phyloP scores from a whole-genome alignment of 1,140 invertebrate genomes.

The Danaus melanippus region DNA sequence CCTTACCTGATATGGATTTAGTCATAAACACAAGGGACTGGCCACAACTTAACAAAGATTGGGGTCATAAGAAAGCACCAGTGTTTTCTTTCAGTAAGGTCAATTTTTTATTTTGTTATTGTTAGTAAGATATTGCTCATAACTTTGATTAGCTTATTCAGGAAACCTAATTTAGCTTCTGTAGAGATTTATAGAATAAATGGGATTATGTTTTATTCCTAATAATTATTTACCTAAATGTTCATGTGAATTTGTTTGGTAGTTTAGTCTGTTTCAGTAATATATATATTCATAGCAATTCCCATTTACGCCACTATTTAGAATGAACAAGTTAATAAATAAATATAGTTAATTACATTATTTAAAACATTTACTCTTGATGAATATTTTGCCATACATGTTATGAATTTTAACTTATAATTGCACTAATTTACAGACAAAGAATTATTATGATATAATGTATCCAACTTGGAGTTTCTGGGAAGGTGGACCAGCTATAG shows the following conservation, averaged over 20 bases:
- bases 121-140: too few species aligned
- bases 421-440: slow-evolving; percentile 71
- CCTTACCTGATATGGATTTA: slow-evolving; percentile 88
- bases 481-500: slow-evolving; percentile 97
- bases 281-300: too few species aligned
- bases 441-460: slow-evolving; percentile 91
- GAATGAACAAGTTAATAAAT: background rate
- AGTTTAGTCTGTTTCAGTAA: too few species aligned
- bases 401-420: too few species aligned
- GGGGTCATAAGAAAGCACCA: slow-evolving; percentile 76
- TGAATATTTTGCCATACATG: background rate
- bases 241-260: too few species aligned
- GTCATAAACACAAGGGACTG: slow-evolving; percentile 93
- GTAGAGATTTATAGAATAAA: too few species aligned
- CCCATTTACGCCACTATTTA: background rate
- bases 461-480: slow-evolving; percentile 99
- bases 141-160: too few species aligned
- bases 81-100: slow-evolving; percentile 97
- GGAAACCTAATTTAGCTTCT: too few species aligned
- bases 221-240: too few species aligned
- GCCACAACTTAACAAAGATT: slow-evolving; percentile 84
- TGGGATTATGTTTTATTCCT: too few species aligned
- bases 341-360: slow-evolving; percentile 8
- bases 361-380: slow-evolving; percentile 2
- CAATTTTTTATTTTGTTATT: slow-evolving; percentile 14